Evolutionary conservation across 2,888 invertebrate genomes (phyloP).

Genomic region (Drosophila buzzatii): DNA sequence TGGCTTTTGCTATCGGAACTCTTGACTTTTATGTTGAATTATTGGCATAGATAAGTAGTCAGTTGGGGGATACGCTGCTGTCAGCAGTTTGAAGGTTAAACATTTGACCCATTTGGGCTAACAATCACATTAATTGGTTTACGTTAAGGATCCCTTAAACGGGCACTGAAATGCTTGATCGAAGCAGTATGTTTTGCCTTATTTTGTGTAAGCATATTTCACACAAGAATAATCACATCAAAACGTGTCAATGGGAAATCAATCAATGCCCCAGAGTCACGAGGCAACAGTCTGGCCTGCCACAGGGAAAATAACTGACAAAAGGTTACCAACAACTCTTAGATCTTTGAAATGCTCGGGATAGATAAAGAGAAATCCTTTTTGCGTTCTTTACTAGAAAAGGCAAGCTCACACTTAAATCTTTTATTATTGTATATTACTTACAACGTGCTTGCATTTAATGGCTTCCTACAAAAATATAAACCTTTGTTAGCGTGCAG

Average conservation of each 20-base stretch:
- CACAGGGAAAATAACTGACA: conserved; percentile 16
- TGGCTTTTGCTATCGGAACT: conserved; percentile 19
- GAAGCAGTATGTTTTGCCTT: conserved; percentile 17
- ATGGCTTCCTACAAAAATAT: conserved; percentile 35
- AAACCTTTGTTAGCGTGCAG: conserved; percentile 18
- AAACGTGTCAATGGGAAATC: conserved; percentile 35
- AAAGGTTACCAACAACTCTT: conserved; percentile 32
- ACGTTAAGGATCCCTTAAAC: conserved; percentile 18
- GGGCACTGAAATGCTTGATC: conserved; percentile 27
- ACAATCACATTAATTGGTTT: conserved; percentile 46
- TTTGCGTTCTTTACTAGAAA: background rate
- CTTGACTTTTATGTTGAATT: conserved; percentile 63
- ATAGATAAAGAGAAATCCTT: background rate
- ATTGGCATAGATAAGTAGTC: conserved; percentile 53
- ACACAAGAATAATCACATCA: conserved; percentile 23
- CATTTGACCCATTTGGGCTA: conserved; percentile 18
- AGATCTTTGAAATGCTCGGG: conserved; percentile 33
- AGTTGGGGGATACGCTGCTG: conserved; percentile 46
- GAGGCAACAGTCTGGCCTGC: conserved; percentile 15
- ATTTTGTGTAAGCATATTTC: conserved; percentile 29
- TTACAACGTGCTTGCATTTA: conserved; percentile 52
- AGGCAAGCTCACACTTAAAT: background rate
- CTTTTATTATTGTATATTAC: conserved; percentile 66
- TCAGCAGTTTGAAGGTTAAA: conserved; percentile 60
- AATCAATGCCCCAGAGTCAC: conserved; percentile 44